These are phyloP conservation scores for Eumacrocentrus americanus DNA, from an alignment of 2,888 invertebrate species.

Conservation along the genomic window DNA sequence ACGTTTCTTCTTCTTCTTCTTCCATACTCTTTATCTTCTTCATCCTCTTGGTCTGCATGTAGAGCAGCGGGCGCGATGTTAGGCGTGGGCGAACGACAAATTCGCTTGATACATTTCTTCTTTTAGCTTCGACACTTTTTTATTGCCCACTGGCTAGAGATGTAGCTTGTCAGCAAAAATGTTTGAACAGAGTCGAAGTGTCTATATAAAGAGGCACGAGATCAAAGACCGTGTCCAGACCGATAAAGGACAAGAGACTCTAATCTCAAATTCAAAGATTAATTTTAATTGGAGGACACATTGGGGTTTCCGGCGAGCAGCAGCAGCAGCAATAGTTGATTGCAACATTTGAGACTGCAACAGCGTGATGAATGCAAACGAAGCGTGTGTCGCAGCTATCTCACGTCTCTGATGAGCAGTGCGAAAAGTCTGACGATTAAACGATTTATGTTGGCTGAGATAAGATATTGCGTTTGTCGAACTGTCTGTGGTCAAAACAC, in stretches of 20 bases:
- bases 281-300: background rate
- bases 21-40: background rate
- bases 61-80: too few species aligned
- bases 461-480: background rate
- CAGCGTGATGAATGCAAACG: background rate
- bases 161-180: background rate
- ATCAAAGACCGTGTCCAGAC: too few species aligned
- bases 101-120: too few species aligned
- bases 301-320: background rate
- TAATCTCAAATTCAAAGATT: background rate
- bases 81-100: too few species aligned
- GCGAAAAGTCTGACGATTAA: background rate
- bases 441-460: slow-evolving; percentile 10
- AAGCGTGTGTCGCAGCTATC: background rate
- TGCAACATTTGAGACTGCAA: background rate
- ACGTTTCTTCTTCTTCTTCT: too few species aligned
- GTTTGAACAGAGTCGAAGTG: too few species aligned
- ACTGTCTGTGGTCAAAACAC: background rate
- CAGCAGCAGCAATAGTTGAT: too few species aligned
- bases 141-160: too few species aligned
- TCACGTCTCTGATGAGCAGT: slow-evolving; percentile 1
- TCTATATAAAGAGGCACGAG: too few species aligned
- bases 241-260: too few species aligned
- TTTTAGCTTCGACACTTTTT: too few species aligned
- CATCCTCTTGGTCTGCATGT: background rate